These are phyloP conservation scores for Dasypus novemcinctus DNA, from an alignment of 2,113 vertebrate genomes.

Conservation along the genomic window DNA sequence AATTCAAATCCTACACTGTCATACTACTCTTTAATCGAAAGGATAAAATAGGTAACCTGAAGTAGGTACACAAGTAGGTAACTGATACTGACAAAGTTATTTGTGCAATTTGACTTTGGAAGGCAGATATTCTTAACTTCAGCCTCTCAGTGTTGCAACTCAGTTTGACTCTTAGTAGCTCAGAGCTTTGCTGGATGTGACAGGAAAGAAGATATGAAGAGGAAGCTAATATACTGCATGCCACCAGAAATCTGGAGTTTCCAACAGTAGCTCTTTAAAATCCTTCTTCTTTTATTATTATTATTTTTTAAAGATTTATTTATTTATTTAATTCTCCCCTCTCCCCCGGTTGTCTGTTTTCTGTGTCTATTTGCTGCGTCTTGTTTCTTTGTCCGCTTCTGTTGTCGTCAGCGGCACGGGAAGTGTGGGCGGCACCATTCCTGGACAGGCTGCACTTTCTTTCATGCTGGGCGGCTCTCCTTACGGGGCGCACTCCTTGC, in stretches of 20 bases:
- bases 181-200: not conserved
- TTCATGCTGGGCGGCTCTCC: no score
- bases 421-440: no score
- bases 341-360: no score
- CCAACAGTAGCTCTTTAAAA: not conserved
- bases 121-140: not conserved
- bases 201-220: not conserved
- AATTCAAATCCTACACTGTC: not conserved
- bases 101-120: not conserved
- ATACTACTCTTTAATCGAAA: not conserved
- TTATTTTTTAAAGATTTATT: no score
- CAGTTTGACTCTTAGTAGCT: not conserved
- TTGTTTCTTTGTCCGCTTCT: no score
- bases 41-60: not conserved
- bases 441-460: no score
- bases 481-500: no score
- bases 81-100: rapidly evolving
- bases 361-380: no score
- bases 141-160: not conserved
- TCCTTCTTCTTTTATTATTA: not conserved
- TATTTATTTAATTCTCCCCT: no score
- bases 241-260: not conserved
- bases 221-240: not conserved
- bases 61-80: not conserved
- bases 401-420: no score